A percentile compares a stretch with the other conserved stretches of the same genome.
Conservation (phyloP, 2,888 invertebrate genomes). For the Parasteatoda lunata region DNA sequence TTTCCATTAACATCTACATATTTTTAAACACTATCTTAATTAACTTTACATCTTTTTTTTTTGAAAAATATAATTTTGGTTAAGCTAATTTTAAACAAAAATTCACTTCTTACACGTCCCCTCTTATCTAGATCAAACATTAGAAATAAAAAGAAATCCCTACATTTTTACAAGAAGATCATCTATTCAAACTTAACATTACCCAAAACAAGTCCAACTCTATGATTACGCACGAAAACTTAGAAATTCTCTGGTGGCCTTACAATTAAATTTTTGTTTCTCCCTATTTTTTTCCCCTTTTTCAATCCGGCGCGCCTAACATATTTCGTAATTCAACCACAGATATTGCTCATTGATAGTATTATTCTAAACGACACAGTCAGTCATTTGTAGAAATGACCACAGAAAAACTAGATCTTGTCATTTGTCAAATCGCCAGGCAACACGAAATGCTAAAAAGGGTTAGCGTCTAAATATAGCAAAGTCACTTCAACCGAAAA, state of each 20-base stretch:
- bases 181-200: conserved; percentile 31
- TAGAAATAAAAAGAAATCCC: conserved; percentile 7
- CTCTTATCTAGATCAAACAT: not conserved
- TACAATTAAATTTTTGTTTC: conserved; percentile 60
- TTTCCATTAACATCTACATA: too few species aligned
- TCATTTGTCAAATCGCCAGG: conserved; percentile 62
- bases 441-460: conserved; percentile 64
- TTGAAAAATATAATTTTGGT: too few species aligned
- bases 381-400: conserved; percentile 59
- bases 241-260: not conserved
- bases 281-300: conserved; percentile 13
- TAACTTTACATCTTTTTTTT: too few species aligned
- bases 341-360: not conserved
- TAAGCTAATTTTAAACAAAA: too few species aligned
- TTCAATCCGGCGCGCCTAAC: conserved; percentile 23
- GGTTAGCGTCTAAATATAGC: conserved; percentile 59
- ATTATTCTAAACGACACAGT: conserved; percentile 42
- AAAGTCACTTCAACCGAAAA: not conserved
- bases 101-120: conserved; percentile 14
- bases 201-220: conserved; percentile 23
- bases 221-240: conserved; percentile 7
- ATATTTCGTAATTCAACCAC: conserved; percentile 16
- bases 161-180: not conserved
- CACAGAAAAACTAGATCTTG: conserved; percentile 49
- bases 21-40: too few species aligned